Evolutionary conservation across 2,113 vertebrate species (phyloP), one percentile per base, ranked within the genome.

Genomic region (Calonectris borealis): DNA sequence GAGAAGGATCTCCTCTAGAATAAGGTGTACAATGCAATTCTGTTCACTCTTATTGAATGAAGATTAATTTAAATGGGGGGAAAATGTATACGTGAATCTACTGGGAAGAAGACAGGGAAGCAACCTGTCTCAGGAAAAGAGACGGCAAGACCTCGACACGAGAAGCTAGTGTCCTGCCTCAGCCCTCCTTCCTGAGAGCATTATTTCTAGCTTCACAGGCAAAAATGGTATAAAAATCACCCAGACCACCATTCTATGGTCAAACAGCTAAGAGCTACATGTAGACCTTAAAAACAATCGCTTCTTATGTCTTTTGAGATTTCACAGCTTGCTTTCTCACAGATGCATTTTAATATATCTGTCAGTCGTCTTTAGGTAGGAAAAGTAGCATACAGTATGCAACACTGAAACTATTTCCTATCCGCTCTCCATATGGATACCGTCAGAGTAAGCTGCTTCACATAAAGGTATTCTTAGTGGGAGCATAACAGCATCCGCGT

Each of bases 391-490:
- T 75, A 81, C 75, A 94, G 92, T 80, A 90, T 90, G 90, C 79
- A 86, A 83, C 49, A 72, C 68, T 95, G 89, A 89, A 95, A 92
- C 54, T 83, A 66, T 93, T 95, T 95, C 96, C 87, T 96, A 95
- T 84, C 84, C 7, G 5, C 78, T 95, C 90, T 95, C 93, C 94
- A 93, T 96, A 96, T 97, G 96, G 96, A 83, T 95, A 54, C 62
- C 20, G 7, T 90, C 96, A 96, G 87, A 76, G 78, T 88, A 85
- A 96, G 57, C 94, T 90, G 78, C 90, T 95, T 95, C 96, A 86
- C 93, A 90, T 83, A 88, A 96, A 96, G 75, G 93, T 93, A 96
- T 94, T 93, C 82, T 91, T 95, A 88, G 90, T 73, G 76, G 87
- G 68, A 92, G 62, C 84, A 80, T 49, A 94, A 61, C 78, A 95